Conservation (phyloP, 2,888 invertebrate genomes). For the Epinotia bilunana region DNA sequence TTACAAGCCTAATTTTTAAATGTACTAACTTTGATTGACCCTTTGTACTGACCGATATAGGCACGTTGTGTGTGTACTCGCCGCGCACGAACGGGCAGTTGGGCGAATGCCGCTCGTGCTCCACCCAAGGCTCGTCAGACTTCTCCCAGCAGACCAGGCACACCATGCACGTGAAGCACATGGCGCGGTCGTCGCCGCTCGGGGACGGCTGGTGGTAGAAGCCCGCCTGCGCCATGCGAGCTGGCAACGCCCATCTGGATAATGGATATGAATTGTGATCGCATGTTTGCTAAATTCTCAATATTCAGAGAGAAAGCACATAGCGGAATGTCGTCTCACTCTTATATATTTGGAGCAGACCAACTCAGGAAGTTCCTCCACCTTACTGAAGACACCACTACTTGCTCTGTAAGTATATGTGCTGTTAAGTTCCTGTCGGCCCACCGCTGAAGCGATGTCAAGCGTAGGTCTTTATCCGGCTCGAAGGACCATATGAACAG, state of each 20-base stretch:
- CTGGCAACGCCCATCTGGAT: constrained; percentile 95
- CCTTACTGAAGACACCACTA: too few species aligned
- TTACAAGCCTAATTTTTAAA: too few species aligned
- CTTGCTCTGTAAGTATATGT: too few species aligned
- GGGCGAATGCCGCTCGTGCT: constrained; percentile 97
- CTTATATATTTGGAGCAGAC: too few species aligned
- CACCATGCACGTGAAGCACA: constrained; percentile 98
- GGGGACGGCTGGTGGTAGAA: constrained; percentile 97
- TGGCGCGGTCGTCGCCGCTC: constrained; percentile 95
- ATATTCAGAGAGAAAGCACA: too few species aligned
- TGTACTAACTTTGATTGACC: too few species aligned
- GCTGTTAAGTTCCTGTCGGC: constrained; percentile 53
- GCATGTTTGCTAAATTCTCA: too few species aligned
- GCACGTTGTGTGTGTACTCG: constrained; percentile 97
- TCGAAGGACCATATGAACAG: too few species aligned
- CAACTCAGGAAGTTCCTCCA: too few species aligned
- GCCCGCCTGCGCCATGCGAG: constrained; percentile 98
- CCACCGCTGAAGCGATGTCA: constrained; percentile 94
- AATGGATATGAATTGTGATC: not conserved
- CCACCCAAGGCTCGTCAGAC: constrained; percentile 98
- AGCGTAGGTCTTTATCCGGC: constrained; percentile 83
- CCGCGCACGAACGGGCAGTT: constrained; percentile 97
- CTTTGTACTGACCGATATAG: constrained; percentile 86
- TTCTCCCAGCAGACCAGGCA: constrained; percentile 99
- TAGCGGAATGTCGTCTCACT: too few species aligned